A percentile compares a stretch with the other conserved stretches of the same genome.
Conservation (phyloP, 1,140 invertebrate genomes). For the Eupristina koningsbergeri region DNA sequence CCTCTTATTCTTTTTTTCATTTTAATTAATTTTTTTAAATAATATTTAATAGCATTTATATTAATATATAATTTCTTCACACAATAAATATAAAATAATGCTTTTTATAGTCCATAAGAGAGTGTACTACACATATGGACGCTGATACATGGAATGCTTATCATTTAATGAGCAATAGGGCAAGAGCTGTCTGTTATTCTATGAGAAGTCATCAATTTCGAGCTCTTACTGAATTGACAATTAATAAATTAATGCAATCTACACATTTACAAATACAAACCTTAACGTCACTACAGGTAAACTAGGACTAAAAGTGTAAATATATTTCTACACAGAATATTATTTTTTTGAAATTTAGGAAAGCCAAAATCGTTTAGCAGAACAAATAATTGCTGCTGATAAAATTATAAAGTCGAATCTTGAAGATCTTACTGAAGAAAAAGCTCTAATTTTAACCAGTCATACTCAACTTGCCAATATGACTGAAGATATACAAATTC, state of each 20-base stretch:
- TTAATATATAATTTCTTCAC: too few species aligned
- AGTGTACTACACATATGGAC: slow-evolving; percentile 81
- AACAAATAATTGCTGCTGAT: slow-evolving; percentile 72
- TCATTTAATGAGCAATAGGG: slow-evolving; percentile 81
- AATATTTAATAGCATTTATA: too few species aligned
- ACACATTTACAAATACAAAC: slow-evolving; percentile 70
- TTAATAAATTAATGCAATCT: slow-evolving; percentile 78
- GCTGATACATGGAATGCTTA: slow-evolving; percentile 82
- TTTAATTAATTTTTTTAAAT: too few species aligned
- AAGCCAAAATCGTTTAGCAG: slow-evolving; percentile 75
- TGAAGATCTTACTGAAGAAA: slow-evolving; percentile 75
- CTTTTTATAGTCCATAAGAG: slow-evolving; percentile 72
- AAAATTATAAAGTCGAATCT: slow-evolving; percentile 75
- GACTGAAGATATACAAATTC: slow-evolving; percentile 75
- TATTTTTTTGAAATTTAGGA: slow-evolving; percentile 61
- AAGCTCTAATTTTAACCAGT: slow-evolving; percentile 76
- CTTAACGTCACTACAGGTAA: slow-evolving; percentile 66
- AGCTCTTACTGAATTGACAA: slow-evolving; percentile 78
- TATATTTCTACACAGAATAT: not conserved
- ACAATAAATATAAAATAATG: slow-evolving; percentile 16
- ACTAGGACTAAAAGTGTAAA: not conserved
- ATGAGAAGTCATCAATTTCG: slow-evolving; percentile 79
- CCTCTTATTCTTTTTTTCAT: too few species aligned
- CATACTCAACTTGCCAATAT: slow-evolving; percentile 75
- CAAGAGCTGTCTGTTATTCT: slow-evolving; percentile 80